Conservation (phyloP, 2,113 vertebrate genomes). For the Hiodon tergisus region DNA sequence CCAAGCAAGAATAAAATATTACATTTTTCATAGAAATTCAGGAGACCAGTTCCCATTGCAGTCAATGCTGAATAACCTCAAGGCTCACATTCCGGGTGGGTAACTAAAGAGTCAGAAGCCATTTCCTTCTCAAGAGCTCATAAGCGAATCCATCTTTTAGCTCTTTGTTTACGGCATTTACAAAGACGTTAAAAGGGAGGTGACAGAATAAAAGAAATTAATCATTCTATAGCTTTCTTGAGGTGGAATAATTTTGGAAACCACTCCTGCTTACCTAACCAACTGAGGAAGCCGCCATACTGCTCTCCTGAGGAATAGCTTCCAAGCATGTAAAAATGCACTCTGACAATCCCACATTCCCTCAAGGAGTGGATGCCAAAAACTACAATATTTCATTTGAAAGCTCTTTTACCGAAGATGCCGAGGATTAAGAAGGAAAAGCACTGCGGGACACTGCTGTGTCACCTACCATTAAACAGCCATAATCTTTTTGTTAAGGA, state of each 20-base stretch:
- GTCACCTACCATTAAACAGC: conserved; percentile 62
- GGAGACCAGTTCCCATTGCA: no score
- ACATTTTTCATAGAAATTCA: no score
- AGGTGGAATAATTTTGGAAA: conserved; percentile 52
- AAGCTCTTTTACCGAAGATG: conserved; percentile 58
- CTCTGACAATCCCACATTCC: conserved; percentile 61
- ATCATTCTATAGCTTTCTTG: conserved; percentile 57
- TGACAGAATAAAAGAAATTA: conserved; percentile 56
- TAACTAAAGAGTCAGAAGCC: no score
- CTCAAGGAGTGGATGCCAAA: conserved; percentile 52
- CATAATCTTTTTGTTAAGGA: conserved; percentile 57
- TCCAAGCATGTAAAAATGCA: conserved; percentile 55
- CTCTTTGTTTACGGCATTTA: conserved; percentile 44
- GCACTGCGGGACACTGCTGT: conserved; percentile 56
- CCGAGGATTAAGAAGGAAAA: conserved; percentile 48
- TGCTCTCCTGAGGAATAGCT: conserved; percentile 44
- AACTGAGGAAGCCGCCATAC: conserved; percentile 22
- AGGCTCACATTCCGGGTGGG: no score
- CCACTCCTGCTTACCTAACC: conserved; percentile 35
- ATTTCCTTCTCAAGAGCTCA: background rate
- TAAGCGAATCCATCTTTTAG: conserved; percentile 37
- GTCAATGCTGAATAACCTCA: no score
- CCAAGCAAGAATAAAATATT: no score
- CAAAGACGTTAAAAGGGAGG: conserved; percentile 55
- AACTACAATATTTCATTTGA: conserved; percentile 46